Percentiles rank a stretch among this genome's conserved stretches.
Evolutionary conservation across 2,888 invertebrate genomes (phyloP).

Genomic region (Agrotis puta): DNA sequence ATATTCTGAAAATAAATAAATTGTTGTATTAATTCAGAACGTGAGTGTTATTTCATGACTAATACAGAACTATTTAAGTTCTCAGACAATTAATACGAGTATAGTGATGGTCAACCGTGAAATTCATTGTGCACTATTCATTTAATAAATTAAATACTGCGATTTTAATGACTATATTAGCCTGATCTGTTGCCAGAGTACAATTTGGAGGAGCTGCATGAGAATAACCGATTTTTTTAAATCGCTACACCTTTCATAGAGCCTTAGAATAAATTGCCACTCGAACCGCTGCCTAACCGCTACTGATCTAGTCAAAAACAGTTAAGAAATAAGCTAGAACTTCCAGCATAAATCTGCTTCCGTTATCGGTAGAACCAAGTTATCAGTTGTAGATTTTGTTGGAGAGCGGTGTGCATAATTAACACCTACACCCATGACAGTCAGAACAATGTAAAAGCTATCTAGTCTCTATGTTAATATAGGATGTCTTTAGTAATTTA

Average conservation of each 20-base stretch:
- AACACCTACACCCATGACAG: too few species aligned
- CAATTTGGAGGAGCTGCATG: not conserved
- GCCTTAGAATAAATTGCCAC: too few species aligned
- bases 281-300: too few species aligned
- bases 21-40: slow-evolving; percentile 12
- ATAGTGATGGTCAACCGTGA: slow-evolving; percentile 22
- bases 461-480: too few species aligned
- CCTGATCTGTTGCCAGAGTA: slow-evolving; percentile 26
- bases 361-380: too few species aligned
- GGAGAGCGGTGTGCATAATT: too few species aligned
- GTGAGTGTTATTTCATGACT: slow-evolving; percentile 10
- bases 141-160: slow-evolving; percentile 36
- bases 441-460: too few species aligned
- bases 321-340: not conserved
- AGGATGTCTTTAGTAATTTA: too few species aligned
- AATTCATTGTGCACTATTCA: slow-evolving; percentile 51
- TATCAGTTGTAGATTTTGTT: too few species aligned
- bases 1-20: slow-evolving; percentile 23
- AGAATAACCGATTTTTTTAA: not conserved
- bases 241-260: too few species aligned
- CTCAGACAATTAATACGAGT: slow-evolving; percentile 49
- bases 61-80: slow-evolving; percentile 33
- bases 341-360: not conserved
- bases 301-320: not conserved
- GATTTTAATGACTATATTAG: slow-evolving; percentile 22